A percentile compares a stretch with the other conserved stretches of the same genome.
phyloP scores from a whole-genome alignment of 1,140 invertebrate genomes.

The Sinonovacula constricta region DNA sequence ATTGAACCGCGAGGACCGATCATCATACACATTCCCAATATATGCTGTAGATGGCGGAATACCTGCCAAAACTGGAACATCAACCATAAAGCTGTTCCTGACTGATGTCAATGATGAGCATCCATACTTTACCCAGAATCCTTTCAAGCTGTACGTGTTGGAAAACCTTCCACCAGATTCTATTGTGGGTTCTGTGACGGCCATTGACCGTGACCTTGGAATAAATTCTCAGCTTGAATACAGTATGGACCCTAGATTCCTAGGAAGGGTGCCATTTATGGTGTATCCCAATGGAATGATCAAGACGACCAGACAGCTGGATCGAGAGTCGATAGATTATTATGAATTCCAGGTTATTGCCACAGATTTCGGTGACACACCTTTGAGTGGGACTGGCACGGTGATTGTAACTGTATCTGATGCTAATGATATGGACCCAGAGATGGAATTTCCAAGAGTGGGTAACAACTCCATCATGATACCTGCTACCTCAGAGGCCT shows the following conservation, averaged over 20 bases:
- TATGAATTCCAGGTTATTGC: conserved; percentile 87
- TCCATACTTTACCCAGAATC: conserved; percentile 42
- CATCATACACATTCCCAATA: conserved; percentile 34
- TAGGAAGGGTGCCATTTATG: conserved; percentile 33
- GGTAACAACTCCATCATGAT: conserved; percentile 32
- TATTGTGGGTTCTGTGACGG: conserved; percentile 34
- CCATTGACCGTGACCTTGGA: conserved; percentile 39
- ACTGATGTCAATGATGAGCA: conserved; percentile 65
- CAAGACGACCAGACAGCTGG: conserved; percentile 79
- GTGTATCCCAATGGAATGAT: conserved; percentile 46
- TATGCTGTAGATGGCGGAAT: conserved; percentile 27
- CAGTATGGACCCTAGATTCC: conserved; percentile 31
- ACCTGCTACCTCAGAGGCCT: not conserved
- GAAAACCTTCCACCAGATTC: conserved; percentile 54
- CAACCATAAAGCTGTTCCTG: conserved; percentile 51
- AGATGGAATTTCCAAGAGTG: conserved; percentile 29
- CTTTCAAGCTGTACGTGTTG: conserved; percentile 52
- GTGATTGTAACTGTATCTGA: conserved; percentile 86
- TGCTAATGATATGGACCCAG: conserved; percentile 48
- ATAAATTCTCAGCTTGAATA: conserved; percentile 40
- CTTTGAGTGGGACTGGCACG: conserved; percentile 83
- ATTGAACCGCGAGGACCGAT: conserved; percentile 31
- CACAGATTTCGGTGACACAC: conserved; percentile 53
- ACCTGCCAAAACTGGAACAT: conserved; percentile 20
- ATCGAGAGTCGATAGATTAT: conserved; percentile 86